Percentiles rank a stretch among this genome's conserved stretches.
phyloP scores from a whole-genome alignment of 2,888 invertebrate genomes.

The Ichneumon xanthorius region DNA sequence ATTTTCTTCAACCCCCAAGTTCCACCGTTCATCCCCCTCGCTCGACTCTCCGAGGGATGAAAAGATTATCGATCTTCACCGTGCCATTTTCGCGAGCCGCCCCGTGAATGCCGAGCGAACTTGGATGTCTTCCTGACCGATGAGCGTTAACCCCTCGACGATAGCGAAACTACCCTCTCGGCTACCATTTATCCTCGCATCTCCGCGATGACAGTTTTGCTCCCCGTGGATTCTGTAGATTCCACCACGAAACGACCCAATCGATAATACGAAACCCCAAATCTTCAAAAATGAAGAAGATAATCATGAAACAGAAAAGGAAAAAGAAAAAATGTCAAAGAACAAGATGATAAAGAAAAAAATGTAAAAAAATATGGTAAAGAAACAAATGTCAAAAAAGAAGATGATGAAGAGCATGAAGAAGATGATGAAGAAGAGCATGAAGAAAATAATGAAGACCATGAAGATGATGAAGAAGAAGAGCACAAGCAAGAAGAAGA shows the following conservation, averaged over 20 bases:
- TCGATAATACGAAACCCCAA: constrained; percentile 21
- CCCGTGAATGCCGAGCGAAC: constrained; percentile 28
- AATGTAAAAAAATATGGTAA: too few species aligned
- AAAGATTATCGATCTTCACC: constrained; percentile 67
- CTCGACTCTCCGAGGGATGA: constrained; percentile 33
- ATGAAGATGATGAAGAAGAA: not conserved
- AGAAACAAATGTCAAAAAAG: too few species aligned
- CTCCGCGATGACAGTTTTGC: not conserved
- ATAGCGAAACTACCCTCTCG: constrained; percentile 9
- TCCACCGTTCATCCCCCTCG: constrained; percentile 50
- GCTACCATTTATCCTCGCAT: not conserved
- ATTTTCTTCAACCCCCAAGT: constrained; percentile 21
- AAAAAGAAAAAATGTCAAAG: not conserved
- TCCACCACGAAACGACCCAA: not conserved
- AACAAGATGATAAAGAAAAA: not conserved
- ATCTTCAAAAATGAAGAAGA: not conserved
- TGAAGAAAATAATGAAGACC: not conserved
- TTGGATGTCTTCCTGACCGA: constrained; percentile 81
- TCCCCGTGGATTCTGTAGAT: constrained; percentile 30
- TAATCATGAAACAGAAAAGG: not conserved
- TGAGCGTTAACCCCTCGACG: constrained; percentile 71
- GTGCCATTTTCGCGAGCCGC: constrained; percentile 24
- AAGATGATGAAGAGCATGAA: too few species aligned
- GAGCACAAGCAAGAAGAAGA: not conserved
- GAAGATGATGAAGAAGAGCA: not conserved